Evolutionary conservation across 2,797 vertebrate species (phyloP).

Genomic region (Channallabes apus): DNA sequence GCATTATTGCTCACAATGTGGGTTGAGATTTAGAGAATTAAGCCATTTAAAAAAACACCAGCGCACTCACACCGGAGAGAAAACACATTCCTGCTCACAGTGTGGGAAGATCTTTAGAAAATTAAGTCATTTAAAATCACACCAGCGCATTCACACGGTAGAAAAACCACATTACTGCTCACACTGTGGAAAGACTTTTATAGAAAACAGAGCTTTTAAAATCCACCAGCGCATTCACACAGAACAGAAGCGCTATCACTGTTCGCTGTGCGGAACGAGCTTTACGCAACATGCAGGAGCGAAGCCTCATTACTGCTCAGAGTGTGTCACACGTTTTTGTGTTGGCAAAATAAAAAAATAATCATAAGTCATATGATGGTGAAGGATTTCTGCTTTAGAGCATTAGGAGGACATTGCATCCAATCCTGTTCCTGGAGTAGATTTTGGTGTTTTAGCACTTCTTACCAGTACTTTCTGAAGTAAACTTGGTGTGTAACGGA

Average conservation of each 20-base stretch:
- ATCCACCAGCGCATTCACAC: background rate
- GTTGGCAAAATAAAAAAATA: constrained; percentile 3
- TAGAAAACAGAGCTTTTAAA: background rate
- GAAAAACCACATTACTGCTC: background rate
- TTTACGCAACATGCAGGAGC: background rate
- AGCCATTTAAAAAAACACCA: background rate
- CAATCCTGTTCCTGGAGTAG: background rate
- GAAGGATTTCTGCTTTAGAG: background rate
- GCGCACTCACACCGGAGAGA: background rate
- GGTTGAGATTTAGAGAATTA: background rate
- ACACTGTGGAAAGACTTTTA: background rate
- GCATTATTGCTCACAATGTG: background rate
- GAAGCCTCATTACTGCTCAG: constrained; percentile 1
- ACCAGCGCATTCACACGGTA: background rate
- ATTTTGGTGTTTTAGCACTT: background rate
- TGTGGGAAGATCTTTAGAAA: background rate
- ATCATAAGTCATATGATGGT: background rate
- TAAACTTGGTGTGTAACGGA: background rate
- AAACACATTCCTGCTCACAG: background rate
- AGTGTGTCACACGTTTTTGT: constrained; percentile 3
- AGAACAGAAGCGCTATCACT: background rate
- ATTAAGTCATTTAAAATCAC: background rate
- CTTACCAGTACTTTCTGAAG: background rate
- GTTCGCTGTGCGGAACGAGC: background rate
- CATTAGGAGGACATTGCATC: background rate